phyloP scores from a whole-genome alignment of 2,797 vertebrate genomes.

The Podarcis siculus region DNA sequence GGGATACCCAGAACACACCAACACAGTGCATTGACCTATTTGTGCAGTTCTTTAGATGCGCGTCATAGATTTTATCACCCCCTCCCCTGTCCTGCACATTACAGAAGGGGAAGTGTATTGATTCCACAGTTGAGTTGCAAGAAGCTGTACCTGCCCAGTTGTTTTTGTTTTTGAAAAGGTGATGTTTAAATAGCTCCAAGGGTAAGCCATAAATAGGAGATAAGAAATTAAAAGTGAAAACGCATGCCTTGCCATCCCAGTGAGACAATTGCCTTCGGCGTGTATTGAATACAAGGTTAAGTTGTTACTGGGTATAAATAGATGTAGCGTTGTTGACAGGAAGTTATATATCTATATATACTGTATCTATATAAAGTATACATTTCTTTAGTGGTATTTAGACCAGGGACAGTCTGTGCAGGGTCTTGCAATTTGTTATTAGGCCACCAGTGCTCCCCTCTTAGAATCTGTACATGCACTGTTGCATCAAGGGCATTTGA shows the following conservation, averaged over 20 bases:
- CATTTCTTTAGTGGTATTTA: not conserved
- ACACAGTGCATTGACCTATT: not conserved
- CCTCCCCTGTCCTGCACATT: too few relatives aligned
- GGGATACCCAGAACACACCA: not conserved
- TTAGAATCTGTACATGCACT: not conserved
- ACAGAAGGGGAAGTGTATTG: not conserved
- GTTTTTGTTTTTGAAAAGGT: not conserved
- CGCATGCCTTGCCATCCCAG: not conserved
- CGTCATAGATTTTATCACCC: not conserved
- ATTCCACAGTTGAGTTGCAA: not conserved
- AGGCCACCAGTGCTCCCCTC: not conserved
- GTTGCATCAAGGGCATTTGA: not conserved
- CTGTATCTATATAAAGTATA: conserved; percentile 3
- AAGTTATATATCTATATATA: conserved; percentile 40
- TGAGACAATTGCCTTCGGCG: not conserved
- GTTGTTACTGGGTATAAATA: not conserved
- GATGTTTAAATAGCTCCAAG: conserved; percentile 21
- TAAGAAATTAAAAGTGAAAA: conserved; percentile 36
- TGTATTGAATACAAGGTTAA: not conserved
- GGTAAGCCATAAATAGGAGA: conserved; percentile 21
- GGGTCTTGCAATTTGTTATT: not conserved
- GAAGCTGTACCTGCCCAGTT: not conserved
- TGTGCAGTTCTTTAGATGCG: not conserved
- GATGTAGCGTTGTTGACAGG: not conserved
- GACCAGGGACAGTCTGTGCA: not conserved